Base-by-base conservation (phyloP, 2,888 invertebrate genomes). In the Tholera decimalis region DNA sequence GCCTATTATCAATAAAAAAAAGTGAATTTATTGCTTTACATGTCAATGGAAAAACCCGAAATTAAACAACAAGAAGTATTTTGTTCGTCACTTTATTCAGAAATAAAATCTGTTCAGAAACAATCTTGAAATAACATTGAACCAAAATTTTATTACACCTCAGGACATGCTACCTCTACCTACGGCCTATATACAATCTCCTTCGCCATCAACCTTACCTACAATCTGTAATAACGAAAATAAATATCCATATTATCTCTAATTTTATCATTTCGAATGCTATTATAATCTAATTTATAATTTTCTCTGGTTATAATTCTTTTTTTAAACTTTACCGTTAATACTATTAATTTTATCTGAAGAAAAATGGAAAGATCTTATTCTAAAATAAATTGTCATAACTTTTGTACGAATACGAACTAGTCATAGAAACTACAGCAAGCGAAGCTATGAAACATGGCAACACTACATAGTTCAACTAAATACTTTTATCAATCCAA, bases 51-150 rank as follows among this genome's bases (percentile, higher is more conserved):
- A 11, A 28, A 0, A 28, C 13, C 0, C 7, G 4, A 44, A 73
- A 63, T n/a, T 72, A 84, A 86, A 82, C 72, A 87, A 79, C 80
- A 57, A 72, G 54, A 39, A 43, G 20, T 53, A 35, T 59, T 68
- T 80, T 85, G 79, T 84, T 88, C 75, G 83, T 90, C 83, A 83
- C 87, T 93, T 94, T 94, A 94, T 93, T 94, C 81, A 77, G 92
- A 92, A 93, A 92, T 94, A 91, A 89, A 93, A 91, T 93, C 86
- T 92, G 89, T 87, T 80, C 79, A 83, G 85, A 88, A 87, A 90
- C 87, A 91, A 89, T 89, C 80, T 87, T 55, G 85, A 88, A 90
- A 61, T 74, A 77, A 83, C 74, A 87, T 80, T 83, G 85, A 88
- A 89, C 87, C 81, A 51, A 64, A 71, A 62, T 68, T 65, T 81